phyloP scores from a whole-genome alignment of 2,113 vertebrate genomes.

The Peucedramus taeniatus region DNA sequence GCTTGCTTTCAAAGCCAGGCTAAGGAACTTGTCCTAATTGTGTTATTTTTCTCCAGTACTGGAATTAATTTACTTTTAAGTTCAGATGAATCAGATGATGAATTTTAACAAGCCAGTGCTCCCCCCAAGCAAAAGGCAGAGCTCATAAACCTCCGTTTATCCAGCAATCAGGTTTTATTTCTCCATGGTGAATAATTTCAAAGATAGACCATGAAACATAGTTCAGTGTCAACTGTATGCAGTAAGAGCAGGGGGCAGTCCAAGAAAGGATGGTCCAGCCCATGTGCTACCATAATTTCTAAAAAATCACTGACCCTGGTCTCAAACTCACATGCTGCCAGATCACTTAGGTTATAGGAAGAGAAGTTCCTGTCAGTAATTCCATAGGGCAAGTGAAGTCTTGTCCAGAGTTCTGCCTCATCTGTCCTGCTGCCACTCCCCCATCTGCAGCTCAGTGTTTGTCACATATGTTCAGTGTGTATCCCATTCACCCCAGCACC shows the following conservation, averaged over 20 bases:
- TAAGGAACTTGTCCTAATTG: slow-evolving; percentile 37
- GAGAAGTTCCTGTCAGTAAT: not conserved
- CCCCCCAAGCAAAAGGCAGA: slow-evolving; percentile 9
- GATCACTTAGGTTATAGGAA: not conserved
- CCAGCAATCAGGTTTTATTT: slow-evolving; percentile 7
- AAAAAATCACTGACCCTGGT: not conserved
- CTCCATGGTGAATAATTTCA: slow-evolving; percentile 15
- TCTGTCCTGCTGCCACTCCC: not conserved
- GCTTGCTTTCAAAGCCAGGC: not conserved
- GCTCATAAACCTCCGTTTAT: slow-evolving; percentile 17
- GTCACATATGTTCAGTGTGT: not conserved
- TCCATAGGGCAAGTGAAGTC: not conserved
- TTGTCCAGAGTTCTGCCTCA: not conserved
- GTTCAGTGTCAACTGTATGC: not conserved
- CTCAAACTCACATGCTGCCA: not conserved
- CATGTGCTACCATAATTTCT: not conserved
- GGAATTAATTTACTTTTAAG: slow-evolving; percentile 51
- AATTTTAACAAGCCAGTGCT: slow-evolving; percentile 49
- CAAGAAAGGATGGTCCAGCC: not conserved
- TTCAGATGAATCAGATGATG: slow-evolving; percentile 47
- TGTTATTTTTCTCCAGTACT: slow-evolving; percentile 15
- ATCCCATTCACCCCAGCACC: not conserved
- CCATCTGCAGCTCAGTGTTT: not conserved
- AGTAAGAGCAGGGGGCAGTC: not conserved
- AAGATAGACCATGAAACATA: slow-evolving; percentile 12